phyloP scores from a whole-genome alignment of 2,797 vertebrate genomes.

The Poeciliopsis presidionis region DNA sequence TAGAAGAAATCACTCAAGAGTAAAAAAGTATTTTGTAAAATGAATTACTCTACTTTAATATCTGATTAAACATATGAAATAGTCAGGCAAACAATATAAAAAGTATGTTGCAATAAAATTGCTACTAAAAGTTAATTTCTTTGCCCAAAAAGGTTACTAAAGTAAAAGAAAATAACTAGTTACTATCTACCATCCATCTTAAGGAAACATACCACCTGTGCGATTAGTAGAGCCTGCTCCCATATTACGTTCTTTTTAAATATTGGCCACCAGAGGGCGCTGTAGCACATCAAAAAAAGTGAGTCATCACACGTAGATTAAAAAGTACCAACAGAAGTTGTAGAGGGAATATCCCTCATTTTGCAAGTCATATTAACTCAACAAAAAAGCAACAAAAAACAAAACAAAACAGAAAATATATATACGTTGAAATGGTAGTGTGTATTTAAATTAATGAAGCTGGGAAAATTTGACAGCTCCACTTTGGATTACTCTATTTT shows the following conservation, averaged over 20 bases:
- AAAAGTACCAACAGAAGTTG: not conserved
- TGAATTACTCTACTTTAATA: not conserved
- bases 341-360: not conserved
- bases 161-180: not conserved
- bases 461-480: not conserved
- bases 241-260: not conserved
- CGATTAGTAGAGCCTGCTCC: slow-evolving; percentile 1
- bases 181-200: not conserved
- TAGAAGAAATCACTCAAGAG: not conserved
- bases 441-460: not conserved
- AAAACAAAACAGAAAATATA: not conserved
- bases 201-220: not conserved
- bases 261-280: slow-evolving; percentile 38
- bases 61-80: not conserved
- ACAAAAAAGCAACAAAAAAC: not conserved
- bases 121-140: not conserved
- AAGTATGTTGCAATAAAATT: not conserved
- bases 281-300: slow-evolving; percentile 4
- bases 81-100: not conserved
- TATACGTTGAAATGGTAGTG: not conserved
- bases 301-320: not conserved
- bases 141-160: not conserved
- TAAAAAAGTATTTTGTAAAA: not conserved
- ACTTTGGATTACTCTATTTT: not conserved
- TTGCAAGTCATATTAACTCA: not conserved